A percentile compares a stretch with the other conserved stretches of the same genome.
Conservation (phyloP, 2,797 vertebrate species). For the Rhinogobio ventralis region DNA sequence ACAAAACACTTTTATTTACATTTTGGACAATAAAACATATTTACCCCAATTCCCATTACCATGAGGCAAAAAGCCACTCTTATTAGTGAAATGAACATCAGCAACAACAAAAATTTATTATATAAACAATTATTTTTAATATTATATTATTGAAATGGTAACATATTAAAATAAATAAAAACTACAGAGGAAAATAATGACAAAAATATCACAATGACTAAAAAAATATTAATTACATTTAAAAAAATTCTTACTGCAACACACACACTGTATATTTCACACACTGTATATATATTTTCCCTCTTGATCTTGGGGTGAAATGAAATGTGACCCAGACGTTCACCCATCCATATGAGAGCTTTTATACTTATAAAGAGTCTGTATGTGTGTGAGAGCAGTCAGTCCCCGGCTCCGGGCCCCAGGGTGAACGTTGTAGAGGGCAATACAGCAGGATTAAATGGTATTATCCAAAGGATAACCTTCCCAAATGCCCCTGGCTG, state of each 20-base stretch:
- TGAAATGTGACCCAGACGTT: not conserved
- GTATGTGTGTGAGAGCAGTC: not conserved
- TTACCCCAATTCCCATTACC: not conserved
- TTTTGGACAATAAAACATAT: not conserved
- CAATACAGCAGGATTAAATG: slow-evolving; percentile 48
- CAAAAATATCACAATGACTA: not conserved
- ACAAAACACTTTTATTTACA: slow-evolving; percentile 6
- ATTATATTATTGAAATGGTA: not conserved
- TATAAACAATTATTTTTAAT: not conserved
- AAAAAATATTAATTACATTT: not conserved
- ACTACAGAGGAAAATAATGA: not conserved
- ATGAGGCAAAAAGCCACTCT: not conserved
- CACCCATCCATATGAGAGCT: not conserved
- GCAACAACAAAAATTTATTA: not conserved
- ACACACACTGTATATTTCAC: too few species aligned
- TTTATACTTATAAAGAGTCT: not conserved
- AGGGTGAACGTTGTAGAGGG: slow-evolving; percentile 17
- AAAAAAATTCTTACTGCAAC: not conserved
- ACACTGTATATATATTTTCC: too few species aligned
- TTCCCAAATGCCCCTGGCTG: slow-evolving; percentile 29
- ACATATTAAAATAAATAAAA: not conserved
- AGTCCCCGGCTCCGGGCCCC: not conserved
- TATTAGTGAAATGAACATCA: not conserved
- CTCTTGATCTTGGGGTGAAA: not conserved
- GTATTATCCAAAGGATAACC: slow-evolving; percentile 39